phyloP scores from a whole-genome alignment of 1,140 invertebrate genomes.

The Nasonia vitripennis region DNA sequence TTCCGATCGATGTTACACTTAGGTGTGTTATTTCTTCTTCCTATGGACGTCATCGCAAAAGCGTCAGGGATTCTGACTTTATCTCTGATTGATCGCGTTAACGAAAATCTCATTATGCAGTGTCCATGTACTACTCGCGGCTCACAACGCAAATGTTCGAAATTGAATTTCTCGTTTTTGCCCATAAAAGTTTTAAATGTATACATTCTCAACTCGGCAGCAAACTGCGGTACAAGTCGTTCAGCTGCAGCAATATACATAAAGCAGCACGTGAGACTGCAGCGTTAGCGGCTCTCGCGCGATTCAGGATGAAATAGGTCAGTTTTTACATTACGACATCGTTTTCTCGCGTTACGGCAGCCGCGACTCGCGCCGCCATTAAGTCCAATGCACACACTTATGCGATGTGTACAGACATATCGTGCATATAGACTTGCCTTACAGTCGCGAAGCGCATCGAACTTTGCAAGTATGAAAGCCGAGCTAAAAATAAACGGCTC shows the following conservation, averaged over 20 bases:
- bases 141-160: no score
- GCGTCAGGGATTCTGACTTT: no score
- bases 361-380: background rate
- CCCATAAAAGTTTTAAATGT: no score
- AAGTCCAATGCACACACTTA: slow-evolving; percentile 1
- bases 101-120: no score
- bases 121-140: no score
- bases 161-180: no score
- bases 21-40: background rate
- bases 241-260: background rate
- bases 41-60: background rate
- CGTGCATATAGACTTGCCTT: slow-evolving; percentile 15
- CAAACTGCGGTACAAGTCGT: no score
- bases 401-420: slow-evolving; percentile 24
- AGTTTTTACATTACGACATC: slow-evolving; percentile 56
- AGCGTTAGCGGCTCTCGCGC: slow-evolving; percentile 5
- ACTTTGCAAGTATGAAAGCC: background rate
- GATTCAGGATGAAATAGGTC: slow-evolving; percentile 56
- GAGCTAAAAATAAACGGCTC: slow-evolving; percentile 12
- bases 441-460: background rate
- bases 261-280: background rate
- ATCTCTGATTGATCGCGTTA: no score
- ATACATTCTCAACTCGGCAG: no score
- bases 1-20: background rate
- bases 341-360: slow-evolving; percentile 57